phyloP scores from a whole-genome alignment of 2,113 vertebrate species.

The Sprattus sprattus region DNA sequence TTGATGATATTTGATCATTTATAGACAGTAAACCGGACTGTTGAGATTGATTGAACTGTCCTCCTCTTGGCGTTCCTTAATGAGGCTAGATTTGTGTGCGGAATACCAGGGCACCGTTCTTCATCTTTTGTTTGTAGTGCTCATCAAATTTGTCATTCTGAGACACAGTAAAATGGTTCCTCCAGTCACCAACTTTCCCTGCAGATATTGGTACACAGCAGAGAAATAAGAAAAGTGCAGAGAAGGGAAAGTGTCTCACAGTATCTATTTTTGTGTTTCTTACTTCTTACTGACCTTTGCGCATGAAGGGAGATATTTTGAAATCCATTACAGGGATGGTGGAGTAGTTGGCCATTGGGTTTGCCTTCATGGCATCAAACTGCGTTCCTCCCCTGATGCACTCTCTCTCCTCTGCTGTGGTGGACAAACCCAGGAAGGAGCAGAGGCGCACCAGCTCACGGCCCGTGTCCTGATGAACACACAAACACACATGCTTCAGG shows the following conservation, averaged over 20 bases:
- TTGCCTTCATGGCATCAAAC: slow-evolving; percentile 74
- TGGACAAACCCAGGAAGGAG: slow-evolving; percentile 70
- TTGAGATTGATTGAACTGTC: background rate
- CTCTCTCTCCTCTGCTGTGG: slow-evolving; percentile 43
- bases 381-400: slow-evolving; percentile 63
- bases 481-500: background rate
- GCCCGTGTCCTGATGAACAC: slow-evolving; percentile 58
- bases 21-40: background rate
- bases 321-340: slow-evolving; percentile 43
- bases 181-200: slow-evolving; percentile 68
- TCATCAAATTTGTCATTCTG: slow-evolving; percentile 66
- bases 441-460: slow-evolving; percentile 67
- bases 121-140: slow-evolving; percentile 64
- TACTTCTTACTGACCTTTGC: slow-evolving; percentile 50
- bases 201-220: background rate
- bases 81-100: slow-evolving; percentile 44
- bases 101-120: slow-evolving; percentile 52
- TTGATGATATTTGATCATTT: background rate
- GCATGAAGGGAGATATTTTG: slow-evolving; percentile 56
- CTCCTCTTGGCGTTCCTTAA: background rate
- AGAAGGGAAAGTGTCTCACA: background rate
- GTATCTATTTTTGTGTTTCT: background rate
- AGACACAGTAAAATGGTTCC: slow-evolving; percentile 60
- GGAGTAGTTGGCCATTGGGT: slow-evolving; percentile 64
- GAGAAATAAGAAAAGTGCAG: background rate